Evolutionary conservation across 2,113 vertebrate genomes (phyloP).

Genomic region (Brachyistius frenatus): DNA sequence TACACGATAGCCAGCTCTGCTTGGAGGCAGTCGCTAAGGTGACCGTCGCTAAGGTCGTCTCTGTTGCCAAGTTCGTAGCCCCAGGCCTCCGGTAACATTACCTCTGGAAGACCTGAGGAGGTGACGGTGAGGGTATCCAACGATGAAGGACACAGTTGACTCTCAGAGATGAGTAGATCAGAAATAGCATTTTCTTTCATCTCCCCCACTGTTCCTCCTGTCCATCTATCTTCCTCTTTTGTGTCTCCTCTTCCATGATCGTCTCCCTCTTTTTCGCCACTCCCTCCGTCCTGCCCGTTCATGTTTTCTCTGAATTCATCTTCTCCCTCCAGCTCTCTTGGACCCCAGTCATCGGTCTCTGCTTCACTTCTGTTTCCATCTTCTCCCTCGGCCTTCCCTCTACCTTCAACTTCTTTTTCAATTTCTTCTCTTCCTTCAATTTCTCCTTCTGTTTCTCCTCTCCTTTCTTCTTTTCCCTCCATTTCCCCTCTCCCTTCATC

Average conservation of each 20-base stretch:
- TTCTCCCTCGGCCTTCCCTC: background rate
- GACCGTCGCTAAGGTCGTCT: conserved; percentile 75
- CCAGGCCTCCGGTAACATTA: conserved; percentile 41
- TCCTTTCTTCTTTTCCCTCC: background rate
- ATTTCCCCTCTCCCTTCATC: background rate
- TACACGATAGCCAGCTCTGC: conserved; percentile 79
- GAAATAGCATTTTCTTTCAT: conserved; percentile 6
- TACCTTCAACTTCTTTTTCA: background rate
- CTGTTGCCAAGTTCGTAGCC: conserved; percentile 48
- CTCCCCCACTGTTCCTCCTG: conserved; percentile 10
- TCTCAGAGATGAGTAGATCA: conserved; percentile 29
- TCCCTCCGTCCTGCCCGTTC: background rate
- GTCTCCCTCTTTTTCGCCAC: conserved; percentile 11
- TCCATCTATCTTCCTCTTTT: conserved; percentile 5
- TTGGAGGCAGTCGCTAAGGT: conserved; percentile 79
- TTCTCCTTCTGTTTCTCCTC: background rate
- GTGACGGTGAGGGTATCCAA: background rate
- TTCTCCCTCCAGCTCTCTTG: background rate
- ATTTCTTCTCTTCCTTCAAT: background rate
- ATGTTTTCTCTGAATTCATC: background rate
- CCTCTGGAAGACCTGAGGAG: conserved; percentile 30
- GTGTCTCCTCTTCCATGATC: background rate
- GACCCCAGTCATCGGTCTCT: background rate
- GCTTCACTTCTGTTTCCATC: background rate
- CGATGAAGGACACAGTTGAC: background rate